phyloP scores from a whole-genome alignment of 92 coral and sea anemone genomes.

The Porites divaricata region DNA sequence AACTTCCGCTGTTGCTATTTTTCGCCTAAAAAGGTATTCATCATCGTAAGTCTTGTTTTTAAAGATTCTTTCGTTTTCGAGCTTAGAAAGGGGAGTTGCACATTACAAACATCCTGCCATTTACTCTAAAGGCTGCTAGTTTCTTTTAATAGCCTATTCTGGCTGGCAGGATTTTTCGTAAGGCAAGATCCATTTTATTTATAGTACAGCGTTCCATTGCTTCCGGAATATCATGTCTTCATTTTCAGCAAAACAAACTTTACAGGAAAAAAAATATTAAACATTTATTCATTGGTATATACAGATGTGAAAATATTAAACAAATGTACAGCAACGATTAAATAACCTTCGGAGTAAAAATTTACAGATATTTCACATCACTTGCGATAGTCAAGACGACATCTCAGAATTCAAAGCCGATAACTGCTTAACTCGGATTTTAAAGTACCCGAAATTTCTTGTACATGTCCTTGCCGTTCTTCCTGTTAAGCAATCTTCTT shows the following conservation, averaged over 20 bases:
- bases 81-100: no score
- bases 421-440: no score
- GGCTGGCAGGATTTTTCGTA: no score
- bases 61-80: no score
- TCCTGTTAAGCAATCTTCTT: conserved; percentile 9
- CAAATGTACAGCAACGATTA: neutral
- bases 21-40: no score
- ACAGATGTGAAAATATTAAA: neutral
- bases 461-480: neutral
- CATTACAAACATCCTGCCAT: no score
- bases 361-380: neutral
- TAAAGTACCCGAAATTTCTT: no score
- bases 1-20: no score
- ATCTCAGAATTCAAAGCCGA: neutral
- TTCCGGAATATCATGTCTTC: neutral
- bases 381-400: neutral
- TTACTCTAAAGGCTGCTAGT: no score
- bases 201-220: neutral
- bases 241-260: neutral
- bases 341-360: neutral
- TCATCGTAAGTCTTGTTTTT: no score
- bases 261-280: neutral
- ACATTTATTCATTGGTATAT: neutral
- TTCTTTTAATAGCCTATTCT: no score
- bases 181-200: no score